Conservation (phyloP, 2,888 invertebrate genomes). For the Pheosia gnoma region DNA sequence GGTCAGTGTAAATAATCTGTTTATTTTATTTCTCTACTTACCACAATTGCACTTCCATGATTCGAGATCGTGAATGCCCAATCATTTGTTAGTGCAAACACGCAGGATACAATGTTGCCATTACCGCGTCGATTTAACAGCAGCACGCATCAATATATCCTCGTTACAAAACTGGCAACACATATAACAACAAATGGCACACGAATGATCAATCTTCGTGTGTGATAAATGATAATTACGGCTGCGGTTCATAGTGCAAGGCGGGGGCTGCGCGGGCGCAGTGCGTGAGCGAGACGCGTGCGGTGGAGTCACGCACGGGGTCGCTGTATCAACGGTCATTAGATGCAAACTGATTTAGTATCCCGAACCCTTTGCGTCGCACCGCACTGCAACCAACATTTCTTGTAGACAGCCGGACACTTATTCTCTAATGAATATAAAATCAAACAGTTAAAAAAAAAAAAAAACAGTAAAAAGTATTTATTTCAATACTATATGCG, state of each 20-base stretch:
- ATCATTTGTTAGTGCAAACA: neutral
- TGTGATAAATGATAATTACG: conserved; percentile 48
- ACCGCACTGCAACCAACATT: neutral
- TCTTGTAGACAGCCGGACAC: no score
- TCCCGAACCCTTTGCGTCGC: neutral
- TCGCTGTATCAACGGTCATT: neutral
- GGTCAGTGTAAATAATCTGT: neutral
- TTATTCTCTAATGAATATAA: no score
- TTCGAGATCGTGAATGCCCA: neutral
- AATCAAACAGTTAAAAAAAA: no score
- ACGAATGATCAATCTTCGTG: conserved; percentile 39
- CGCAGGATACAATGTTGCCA: neutral
- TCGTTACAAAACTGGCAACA: conserved; percentile 8
- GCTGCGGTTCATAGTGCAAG: conserved; percentile 49
- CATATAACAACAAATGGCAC: conserved; percentile 5
- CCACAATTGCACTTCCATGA: conserved; percentile 1
- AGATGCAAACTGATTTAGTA: neutral
- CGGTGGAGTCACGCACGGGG: conserved; percentile 49
- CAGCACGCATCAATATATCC: conserved; percentile 9
- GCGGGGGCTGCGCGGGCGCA: conserved; percentile 44
- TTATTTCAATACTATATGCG: no score
- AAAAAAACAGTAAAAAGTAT: no score
- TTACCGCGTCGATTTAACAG: neutral
- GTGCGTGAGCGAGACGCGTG: conserved; percentile 54
- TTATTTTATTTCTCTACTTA: neutral